phyloP scores from a whole-genome alignment of 1,140 invertebrate species.

The Pachypeltis micranthus region DNA sequence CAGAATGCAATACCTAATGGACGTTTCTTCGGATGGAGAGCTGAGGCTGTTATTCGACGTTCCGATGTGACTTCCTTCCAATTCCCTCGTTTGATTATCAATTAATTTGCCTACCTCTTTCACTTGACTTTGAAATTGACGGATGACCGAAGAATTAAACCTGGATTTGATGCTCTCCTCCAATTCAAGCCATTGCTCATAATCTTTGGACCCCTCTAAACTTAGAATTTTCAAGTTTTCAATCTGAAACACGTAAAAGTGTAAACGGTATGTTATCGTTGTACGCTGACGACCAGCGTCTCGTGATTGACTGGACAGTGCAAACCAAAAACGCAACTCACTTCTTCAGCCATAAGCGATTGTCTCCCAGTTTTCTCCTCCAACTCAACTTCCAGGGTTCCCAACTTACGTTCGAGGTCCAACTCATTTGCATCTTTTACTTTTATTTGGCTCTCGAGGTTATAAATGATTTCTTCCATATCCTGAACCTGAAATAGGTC shows the following conservation, averaged over 20 bases:
- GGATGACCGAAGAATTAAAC: slow-evolving; percentile 37
- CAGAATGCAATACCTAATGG: slow-evolving; percentile 43
- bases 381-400: slow-evolving; percentile 35
- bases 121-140: slow-evolving; percentile 40
- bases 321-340: slow-evolving; percentile 4
- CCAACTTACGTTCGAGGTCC: slow-evolving; percentile 37
- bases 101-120: slow-evolving; percentile 45
- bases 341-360: slow-evolving; percentile 37
- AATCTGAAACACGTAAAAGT: slow-evolving; percentile 14
- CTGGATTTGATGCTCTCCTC: slow-evolving; percentile 44
- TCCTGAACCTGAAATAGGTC: slow-evolving; percentile 41
- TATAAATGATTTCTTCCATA: slow-evolving; percentile 59
- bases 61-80: slow-evolving; percentile 45
- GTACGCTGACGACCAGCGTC: too few species aligned
- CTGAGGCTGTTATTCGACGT: slow-evolving; percentile 44
- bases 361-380: slow-evolving; percentile 43
- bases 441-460: slow-evolving; percentile 58
- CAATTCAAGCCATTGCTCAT: slow-evolving; percentile 18
- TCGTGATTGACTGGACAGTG: too few species aligned
- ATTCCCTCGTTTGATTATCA: slow-evolving; percentile 50
- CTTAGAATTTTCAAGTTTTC: slow-evolving; percentile 12
- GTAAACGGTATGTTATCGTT: too few species aligned
- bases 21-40: slow-evolving; percentile 64
- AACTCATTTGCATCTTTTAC: slow-evolving; percentile 41
- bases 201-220: background rate